Conservation (phyloP, 2,888 invertebrate species). For the Rhogogaster chlorosoma region DNA sequence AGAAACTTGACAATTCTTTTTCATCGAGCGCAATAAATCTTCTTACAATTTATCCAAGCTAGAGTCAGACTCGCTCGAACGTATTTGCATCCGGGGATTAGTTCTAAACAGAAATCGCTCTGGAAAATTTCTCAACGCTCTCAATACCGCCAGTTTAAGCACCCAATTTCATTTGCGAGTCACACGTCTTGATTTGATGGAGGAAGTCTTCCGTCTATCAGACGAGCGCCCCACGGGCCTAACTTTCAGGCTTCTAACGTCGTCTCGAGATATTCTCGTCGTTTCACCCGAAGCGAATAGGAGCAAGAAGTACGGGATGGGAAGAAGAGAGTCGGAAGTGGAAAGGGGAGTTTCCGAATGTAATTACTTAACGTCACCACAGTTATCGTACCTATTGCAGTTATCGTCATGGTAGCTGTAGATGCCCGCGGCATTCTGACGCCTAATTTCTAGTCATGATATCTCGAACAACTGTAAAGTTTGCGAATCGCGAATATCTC, state of each 20-base stretch:
- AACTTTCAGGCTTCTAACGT: conserved; percentile 16
- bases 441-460: conserved; percentile 14
- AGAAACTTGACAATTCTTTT: not conserved
- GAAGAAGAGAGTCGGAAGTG: conserved; percentile 6
- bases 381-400: conserved; percentile 50
- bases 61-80: not conserved
- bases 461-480: not conserved
- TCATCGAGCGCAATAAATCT: not conserved
- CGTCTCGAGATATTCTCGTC: conserved; percentile 38
- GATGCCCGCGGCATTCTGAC: not conserved
- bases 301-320: not conserved
- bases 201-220: not conserved
- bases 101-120: conserved; percentile 1
- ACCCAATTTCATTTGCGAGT: conserved; percentile 48
- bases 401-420: conserved; percentile 28
- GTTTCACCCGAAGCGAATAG: conserved; percentile 35
- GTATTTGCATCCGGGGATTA: conserved; percentile 1
- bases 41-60: not conserved
- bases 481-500: not conserved
- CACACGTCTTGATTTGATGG: conserved; percentile 51
- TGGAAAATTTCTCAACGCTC: not conserved
- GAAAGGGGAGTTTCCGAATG: conserved; percentile 45
- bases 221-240: conserved; percentile 8
- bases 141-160: conserved; percentile 26
- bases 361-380: conserved; percentile 51